Percentiles rank a stretch among this genome's conserved stretches.
Conservation (phyloP, 2,113 vertebrate species). For the Sapajus apella region DNA sequence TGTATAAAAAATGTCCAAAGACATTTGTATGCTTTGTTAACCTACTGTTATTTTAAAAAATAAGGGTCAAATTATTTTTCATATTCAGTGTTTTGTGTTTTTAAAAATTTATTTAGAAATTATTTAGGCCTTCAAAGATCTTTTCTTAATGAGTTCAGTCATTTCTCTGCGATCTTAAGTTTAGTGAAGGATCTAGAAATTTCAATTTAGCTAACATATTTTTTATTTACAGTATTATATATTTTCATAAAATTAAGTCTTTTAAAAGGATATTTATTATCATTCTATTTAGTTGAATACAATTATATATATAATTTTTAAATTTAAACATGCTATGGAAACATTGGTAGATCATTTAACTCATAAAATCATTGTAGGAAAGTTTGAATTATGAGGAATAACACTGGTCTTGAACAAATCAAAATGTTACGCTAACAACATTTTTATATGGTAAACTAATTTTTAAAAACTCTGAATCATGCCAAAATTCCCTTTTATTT, state of each 20-base stretch:
- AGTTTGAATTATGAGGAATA: conserved; percentile 18
- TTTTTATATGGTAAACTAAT: neutral
- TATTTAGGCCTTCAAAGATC: neutral
- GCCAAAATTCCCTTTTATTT: neutral
- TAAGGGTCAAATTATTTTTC: neutral
- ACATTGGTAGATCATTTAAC: neutral
- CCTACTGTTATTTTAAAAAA: neutral
- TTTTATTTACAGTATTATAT: neutral
- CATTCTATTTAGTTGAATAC: neutral
- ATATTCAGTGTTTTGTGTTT: neutral
- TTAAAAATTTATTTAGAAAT: neutral
- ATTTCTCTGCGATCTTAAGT: neutral
- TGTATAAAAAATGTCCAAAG: neutral
- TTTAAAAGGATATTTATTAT: neutral
- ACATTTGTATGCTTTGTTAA: neutral
- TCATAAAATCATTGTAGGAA: neutral
- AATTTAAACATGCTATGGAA: neutral
- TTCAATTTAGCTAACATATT: neutral
- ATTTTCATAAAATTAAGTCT: neutral
- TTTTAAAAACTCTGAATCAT: neutral
- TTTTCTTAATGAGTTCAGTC: neutral
- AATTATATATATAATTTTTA: neutral
- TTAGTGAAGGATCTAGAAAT: neutral
- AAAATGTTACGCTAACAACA: neutral
- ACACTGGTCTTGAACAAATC: neutral